Conservation (phyloP, 2,797 vertebrate genomes). For the Schizopygopsis malacanthus region DNA sequence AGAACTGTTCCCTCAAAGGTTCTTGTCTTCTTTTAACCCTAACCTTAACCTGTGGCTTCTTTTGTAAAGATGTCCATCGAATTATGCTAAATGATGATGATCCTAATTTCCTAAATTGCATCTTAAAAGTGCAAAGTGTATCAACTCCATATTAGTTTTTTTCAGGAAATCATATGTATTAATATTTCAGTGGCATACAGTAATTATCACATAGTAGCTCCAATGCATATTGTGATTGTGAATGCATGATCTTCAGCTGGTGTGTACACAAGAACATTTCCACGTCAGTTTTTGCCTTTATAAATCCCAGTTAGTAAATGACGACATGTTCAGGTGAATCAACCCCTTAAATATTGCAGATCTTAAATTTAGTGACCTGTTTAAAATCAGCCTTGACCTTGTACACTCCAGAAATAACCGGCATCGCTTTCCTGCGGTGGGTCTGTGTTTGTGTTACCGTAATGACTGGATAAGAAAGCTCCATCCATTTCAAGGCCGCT, state of each 20-base stretch:
- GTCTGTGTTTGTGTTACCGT: neutral
- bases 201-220: neutral
- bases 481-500: slow-evolving; percentile 59
- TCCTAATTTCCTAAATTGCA: neutral
- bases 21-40: no score
- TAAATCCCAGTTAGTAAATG: neutral
- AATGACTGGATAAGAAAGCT: neutral
- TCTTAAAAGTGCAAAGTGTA: no score
- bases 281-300: neutral
- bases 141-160: neutral
- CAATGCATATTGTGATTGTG: no score
- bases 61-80: neutral
- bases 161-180: neutral
- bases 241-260: neutral
- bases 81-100: neutral
- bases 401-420: neutral
- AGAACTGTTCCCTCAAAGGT: no score
- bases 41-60: no score
- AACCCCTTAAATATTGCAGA: no score
- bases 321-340: neutral
- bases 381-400: neutral
- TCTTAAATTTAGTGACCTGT: neutral
- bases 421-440: neutral
- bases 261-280: neutral
- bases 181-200: neutral